Evolutionary conservation across 1,140 invertebrate species (phyloP).

Genomic region (Heliconius hewitsoni): DNA sequence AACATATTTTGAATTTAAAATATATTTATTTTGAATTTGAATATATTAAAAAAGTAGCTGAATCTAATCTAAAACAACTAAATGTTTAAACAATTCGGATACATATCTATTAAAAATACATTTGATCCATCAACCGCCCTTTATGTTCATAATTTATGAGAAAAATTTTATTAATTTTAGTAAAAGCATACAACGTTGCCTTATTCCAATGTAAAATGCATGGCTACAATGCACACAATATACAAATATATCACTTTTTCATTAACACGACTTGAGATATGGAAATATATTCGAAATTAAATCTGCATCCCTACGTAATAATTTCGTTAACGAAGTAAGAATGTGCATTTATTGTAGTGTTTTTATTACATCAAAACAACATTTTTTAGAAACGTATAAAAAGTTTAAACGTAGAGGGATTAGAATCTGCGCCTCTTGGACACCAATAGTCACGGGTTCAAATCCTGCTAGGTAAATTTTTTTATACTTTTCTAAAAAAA

Average conservation of each 20-base stretch:
- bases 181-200: neutral
- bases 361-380: neutral
- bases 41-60: too few relatives aligned
- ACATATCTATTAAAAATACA: too few relatives aligned
- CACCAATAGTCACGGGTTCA: too few relatives aligned
- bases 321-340: neutral
- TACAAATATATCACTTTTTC: neutral
- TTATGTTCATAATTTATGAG: neutral
- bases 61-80: too few relatives aligned
- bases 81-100: too few relatives aligned
- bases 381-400: neutral
- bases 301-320: neutral
- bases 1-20: too few relatives aligned
- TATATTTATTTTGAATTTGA: too few relatives aligned
- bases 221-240: neutral
- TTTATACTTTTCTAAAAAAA: neutral
- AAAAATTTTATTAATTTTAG: neutral
- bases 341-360: neutral
- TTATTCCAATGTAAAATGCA: neutral
- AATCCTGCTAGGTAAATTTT: neutral
- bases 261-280: slow-evolving; percentile 1
- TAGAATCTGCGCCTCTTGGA: neutral
- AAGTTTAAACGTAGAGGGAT: too few relatives aligned
- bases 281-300: slow-evolving; percentile 8
- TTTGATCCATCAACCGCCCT: too few relatives aligned